A percentile compares a stretch with the other conserved stretches of the same genome.
Evolutionary conservation across 2,113 vertebrate genomes (phyloP).

Genomic region (Hyaena hyaena): DNA sequence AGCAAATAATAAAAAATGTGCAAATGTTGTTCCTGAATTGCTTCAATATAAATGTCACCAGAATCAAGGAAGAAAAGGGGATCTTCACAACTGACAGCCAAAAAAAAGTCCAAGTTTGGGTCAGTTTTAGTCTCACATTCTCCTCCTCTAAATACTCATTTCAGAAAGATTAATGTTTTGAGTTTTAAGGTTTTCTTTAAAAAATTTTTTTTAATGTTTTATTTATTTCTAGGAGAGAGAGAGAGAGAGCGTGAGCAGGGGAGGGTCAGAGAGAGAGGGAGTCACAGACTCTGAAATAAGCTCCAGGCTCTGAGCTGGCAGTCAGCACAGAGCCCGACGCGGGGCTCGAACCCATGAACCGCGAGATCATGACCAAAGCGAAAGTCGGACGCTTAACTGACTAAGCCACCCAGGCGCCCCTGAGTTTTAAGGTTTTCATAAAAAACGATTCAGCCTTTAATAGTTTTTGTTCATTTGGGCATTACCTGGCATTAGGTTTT

Average conservation of each 20-base stretch:
- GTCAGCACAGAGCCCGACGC: too few species aligned
- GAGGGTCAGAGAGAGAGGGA: too few species aligned
- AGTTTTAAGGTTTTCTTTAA: background rate
- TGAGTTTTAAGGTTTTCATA: background rate
- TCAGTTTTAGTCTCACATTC: background rate
- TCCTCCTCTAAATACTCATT: background rate
- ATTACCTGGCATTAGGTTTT: background rate
- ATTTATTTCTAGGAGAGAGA: too few species aligned
- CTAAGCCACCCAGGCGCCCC: too few species aligned
- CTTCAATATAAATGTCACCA: background rate
- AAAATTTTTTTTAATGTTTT: too few species aligned
- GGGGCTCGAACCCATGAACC: too few species aligned
- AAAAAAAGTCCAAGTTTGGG: background rate
- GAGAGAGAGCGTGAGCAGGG: too few species aligned
- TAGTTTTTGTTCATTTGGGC: background rate
- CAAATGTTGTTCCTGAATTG: background rate
- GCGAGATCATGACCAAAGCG: too few species aligned
- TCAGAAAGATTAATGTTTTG: constrained; percentile 5
- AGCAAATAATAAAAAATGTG: background rate
- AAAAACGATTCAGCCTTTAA: background rate
- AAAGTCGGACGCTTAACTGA: too few species aligned
- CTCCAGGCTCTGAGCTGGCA: too few species aligned
- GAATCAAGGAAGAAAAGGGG: background rate
- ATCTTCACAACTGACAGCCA: background rate
- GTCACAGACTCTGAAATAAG: too few species aligned